Base-by-base conservation (phyloP, 2,888 invertebrate species). In the Lepidocyrtoides sp. region DNA sequence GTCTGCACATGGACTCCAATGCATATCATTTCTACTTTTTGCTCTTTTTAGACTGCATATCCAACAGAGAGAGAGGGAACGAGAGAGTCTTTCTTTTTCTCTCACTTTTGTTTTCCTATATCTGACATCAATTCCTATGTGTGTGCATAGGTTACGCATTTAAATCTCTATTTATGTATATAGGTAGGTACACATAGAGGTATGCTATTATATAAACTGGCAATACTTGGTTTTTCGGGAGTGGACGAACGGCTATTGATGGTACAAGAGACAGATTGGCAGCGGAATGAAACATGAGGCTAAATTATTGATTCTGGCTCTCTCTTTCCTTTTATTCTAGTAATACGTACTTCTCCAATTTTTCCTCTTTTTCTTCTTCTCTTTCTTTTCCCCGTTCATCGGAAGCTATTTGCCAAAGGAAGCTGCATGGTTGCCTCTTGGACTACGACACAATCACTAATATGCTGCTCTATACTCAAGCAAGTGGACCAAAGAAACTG, bases 361-460 rank as follows among this genome's bases (percentile, higher is more conserved):
- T 77, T 51, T 87, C 66, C 32, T 41, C 26, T 69, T 29, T 26
- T 63, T 86, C 17, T 77, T 77, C 60, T 63, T 29, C 66, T 48
- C 48, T 75, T 79, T 57, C 57, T 77, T 77, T 77, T 51, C n/a
- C 51, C 29, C 51, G 77, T 77, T 86, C 60, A 69, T 89, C 89
- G 89, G 89, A 90, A 90, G 84, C 84, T 90, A 90, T 90, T 90
- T 90, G 89, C 89, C 84, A 90, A 89, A 90, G 89, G 89, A 89
- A 89, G 48, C 89, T 83, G 69, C 60, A 57, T 84, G 66, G 44
- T 69, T 69, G 66, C 69, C 60, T 66, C 54, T 54, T 63, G 54
- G 54, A 23, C 51, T 44, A 44, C 26, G 48, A 66, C 60, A 32
- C 36, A 36, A 17, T 29, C 17, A 66, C 63, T 4, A n/a, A 26